These are phyloP conservation scores for Eueides isabella DNA, from an alignment of 1,140 invertebrate genomes.

Conservation along the genomic window DNA sequence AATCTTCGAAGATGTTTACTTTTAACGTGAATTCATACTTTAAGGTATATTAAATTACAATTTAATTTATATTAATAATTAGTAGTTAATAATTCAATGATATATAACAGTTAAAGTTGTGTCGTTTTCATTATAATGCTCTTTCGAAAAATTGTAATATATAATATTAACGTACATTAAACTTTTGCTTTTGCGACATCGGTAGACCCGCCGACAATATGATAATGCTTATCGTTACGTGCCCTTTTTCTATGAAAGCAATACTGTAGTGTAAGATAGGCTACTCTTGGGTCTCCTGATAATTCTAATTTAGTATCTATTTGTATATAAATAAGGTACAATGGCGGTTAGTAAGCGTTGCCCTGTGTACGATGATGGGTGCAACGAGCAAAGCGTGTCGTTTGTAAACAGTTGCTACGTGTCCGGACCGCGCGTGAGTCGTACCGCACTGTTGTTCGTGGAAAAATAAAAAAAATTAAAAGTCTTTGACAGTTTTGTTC, in stretches of 20 bases:
- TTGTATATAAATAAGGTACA: slow-evolving; percentile 11
- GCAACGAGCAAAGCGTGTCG: slow-evolving; percentile 50
- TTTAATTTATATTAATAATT: no score
- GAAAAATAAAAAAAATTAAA: slow-evolving; percentile 19
- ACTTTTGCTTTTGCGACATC: slow-evolving; percentile 31
- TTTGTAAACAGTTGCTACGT: slow-evolving; percentile 70
- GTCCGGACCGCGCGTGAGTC: slow-evolving; percentile 53
- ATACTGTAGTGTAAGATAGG: slow-evolving; percentile 23
- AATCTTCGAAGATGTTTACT: not conserved
- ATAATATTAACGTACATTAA: not conserved
- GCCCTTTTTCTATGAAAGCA: slow-evolving; percentile 58
- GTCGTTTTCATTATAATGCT: no score
- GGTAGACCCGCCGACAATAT: slow-evolving; percentile 35
- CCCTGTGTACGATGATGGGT: slow-evolving; percentile 27
- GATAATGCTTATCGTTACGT: slow-evolving; percentile 51
- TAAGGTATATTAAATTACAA: no score
- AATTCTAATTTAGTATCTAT: slow-evolving; percentile 21
- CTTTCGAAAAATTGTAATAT: not conserved
- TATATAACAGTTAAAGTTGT: no score
- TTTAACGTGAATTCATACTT: not conserved
- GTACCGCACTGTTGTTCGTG: slow-evolving; percentile 31
- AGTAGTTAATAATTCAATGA: no score
- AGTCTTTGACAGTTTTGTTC: slow-evolving; percentile 39
- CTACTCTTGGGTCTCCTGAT: slow-evolving; percentile 18
- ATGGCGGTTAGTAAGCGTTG: not conserved